A percentile compares a stretch with the other conserved stretches of the same genome.
Conservation (phyloP, 35 echinoderm and acorn worm genomes). For the Ophioderma brevispina region DNA sequence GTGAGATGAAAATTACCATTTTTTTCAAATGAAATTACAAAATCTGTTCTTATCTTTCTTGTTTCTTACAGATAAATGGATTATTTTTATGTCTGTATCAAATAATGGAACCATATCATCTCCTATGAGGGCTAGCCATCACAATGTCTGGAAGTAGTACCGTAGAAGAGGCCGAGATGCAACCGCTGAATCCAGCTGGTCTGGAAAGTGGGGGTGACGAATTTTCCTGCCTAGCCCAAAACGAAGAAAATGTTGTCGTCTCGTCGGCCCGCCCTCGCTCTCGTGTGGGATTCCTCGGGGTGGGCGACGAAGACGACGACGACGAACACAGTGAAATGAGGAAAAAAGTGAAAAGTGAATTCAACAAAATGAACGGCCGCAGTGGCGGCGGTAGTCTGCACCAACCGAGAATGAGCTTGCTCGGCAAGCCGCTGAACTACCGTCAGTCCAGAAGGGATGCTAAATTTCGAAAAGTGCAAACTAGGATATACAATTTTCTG, state of each 20-base stretch:
- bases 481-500: slow-evolving; percentile 98
- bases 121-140: background rate
- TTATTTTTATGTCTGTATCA: background rate
- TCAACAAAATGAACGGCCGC: slow-evolving; percentile 94
- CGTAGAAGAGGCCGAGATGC: slow-evolving; percentile 90
- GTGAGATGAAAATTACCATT: too few relatives aligned
- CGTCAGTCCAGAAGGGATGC: slow-evolving; percentile 85
- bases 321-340: slow-evolving; percentile 90
- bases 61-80: background rate
- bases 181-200: slow-evolving; percentile 76
- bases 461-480: slow-evolving; percentile 97
- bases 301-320: slow-evolving; percentile 68
- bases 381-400: slow-evolving; percentile 47
- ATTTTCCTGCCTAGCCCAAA: slow-evolving; percentile 22
- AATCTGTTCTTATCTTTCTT: background rate
- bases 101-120: background rate
- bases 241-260: slow-evolving; percentile 18
- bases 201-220: slow-evolving; percentile 30
- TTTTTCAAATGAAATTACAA: too few relatives aligned
- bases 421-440: slow-evolving; percentile 95
- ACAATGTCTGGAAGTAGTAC: slow-evolving; percentile 78
- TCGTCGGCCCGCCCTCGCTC: slow-evolving; percentile 33
- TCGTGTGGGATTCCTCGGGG: slow-evolving; percentile 82
- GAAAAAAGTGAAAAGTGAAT: slow-evolving; percentile 94
- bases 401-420: slow-evolving; percentile 93